Conservation (phyloP, 2,888 invertebrate species). For the Elegia similella region DNA sequence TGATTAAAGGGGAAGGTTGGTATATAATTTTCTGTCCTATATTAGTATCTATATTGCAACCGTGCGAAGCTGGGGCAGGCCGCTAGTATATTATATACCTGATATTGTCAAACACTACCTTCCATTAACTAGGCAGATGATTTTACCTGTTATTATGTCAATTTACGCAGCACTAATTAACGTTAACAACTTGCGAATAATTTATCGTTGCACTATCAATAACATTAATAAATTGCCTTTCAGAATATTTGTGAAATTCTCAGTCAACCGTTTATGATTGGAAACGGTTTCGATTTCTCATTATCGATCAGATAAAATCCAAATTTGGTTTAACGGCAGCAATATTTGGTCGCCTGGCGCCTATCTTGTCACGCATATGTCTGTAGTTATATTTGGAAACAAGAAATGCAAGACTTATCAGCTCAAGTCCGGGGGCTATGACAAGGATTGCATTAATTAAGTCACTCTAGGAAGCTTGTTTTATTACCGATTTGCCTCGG, state of each 20-base stretch:
- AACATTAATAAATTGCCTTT: background rate
- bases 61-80: too few relatives aligned
- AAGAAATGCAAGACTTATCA: conserved; percentile 17
- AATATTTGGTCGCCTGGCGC: conserved; percentile 12
- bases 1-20: too few relatives aligned
- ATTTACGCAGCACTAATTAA: too few relatives aligned
- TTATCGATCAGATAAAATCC: conserved; percentile 10
- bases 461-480: conserved; percentile 55
- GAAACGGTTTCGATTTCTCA: conserved; percentile 10
- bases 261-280: background rate
- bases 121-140: too few relatives aligned
- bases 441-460: conserved; percentile 56
- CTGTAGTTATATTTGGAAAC: conserved; percentile 13
- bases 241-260: conserved; percentile 10
- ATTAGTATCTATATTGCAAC: too few relatives aligned
- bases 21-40: too few relatives aligned
- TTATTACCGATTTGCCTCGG: conserved; percentile 61
- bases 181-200: background rate
- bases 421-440: conserved; percentile 30
- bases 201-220: background rate
- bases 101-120: too few relatives aligned
- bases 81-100: too few relatives aligned
- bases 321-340: conserved; percentile 11
- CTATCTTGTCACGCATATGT: conserved; percentile 14
- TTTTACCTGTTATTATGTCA: too few relatives aligned